Evolutionary conservation across 2,113 vertebrate species (phyloP).

Genomic region (Mohoua ochrocephala): DNA sequence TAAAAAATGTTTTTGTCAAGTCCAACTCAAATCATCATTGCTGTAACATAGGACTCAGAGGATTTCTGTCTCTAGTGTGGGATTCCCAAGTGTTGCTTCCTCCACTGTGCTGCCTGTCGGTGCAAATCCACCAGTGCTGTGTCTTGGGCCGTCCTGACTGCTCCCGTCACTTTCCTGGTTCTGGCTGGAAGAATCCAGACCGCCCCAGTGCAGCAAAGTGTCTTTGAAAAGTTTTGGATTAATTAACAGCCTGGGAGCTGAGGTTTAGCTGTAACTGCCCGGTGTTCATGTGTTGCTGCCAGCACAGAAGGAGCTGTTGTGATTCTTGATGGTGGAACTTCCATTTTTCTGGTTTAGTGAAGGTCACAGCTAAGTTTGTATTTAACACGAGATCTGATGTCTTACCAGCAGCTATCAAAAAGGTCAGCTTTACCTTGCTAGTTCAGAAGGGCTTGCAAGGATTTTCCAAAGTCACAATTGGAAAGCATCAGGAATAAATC

Average conservation of each 20-base stretch:
- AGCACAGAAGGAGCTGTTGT: neutral
- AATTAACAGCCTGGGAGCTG: neutral
- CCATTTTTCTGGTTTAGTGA: neutral
- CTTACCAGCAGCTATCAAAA: neutral
- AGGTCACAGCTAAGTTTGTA: neutral
- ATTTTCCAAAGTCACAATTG: neutral
- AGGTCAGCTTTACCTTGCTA: neutral
- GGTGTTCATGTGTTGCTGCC: neutral
- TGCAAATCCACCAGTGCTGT: neutral
- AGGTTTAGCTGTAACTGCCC: neutral
- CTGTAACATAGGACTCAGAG: neutral
- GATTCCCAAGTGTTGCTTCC: neutral
- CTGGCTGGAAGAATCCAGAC: neutral
- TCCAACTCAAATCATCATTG: neutral
- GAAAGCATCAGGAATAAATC: neutral
- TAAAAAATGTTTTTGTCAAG: neutral
- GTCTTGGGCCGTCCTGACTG: neutral
- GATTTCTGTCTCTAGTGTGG: neutral
- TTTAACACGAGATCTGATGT: neutral
- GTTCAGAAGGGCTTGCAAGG: neutral
- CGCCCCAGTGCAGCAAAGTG: neutral
- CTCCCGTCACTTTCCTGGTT: neutral
- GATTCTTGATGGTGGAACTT: neutral
- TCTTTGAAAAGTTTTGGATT: neutral
- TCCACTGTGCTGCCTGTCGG: neutral